Percentiles rank a stretch among this genome's conserved stretches.
Evolutionary conservation across 2,113 vertebrate genomes (phyloP).

Genomic region (Orientallactaga bullata): DNA sequence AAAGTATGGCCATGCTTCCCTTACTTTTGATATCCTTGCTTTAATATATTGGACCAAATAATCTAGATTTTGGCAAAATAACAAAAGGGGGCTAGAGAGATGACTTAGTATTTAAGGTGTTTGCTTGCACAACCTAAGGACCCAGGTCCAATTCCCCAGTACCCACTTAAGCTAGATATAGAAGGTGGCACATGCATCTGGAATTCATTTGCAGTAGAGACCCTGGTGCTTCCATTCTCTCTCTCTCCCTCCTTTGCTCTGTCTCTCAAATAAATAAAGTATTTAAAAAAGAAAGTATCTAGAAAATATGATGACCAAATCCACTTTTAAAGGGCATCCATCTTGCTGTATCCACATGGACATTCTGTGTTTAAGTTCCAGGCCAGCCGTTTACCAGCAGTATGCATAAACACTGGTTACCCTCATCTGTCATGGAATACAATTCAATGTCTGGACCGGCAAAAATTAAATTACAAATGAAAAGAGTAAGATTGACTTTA

Average conservation of each 20-base stretch:
- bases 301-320: not conserved
- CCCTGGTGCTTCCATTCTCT: too few relatives aligned
- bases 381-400: not conserved
- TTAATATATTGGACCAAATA: not conserved
- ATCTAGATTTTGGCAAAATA: not conserved
- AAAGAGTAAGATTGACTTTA: not conserved
- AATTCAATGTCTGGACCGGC: not conserved
- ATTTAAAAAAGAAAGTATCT: not conserved
- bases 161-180: too few relatives aligned
- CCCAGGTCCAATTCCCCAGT: too few relatives aligned
- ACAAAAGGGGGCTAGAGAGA: too few relatives aligned
- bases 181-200: too few relatives aligned
- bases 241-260: too few relatives aligned
- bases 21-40: not conserved
- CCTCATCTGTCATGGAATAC: too few relatives aligned
- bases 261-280: too few relatives aligned
- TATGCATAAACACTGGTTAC: not conserved
- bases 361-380: not conserved
- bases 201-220: too few relatives aligned
- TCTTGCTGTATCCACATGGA: not conserved
- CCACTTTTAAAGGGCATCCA: not conserved
- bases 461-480: not conserved
- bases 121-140: too few relatives aligned
- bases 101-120: too few relatives aligned
- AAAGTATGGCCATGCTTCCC: not conserved